phyloP scores from a whole-genome alignment of 1,140 invertebrate genomes.

The Rhynchophorus ferrugineus region DNA sequence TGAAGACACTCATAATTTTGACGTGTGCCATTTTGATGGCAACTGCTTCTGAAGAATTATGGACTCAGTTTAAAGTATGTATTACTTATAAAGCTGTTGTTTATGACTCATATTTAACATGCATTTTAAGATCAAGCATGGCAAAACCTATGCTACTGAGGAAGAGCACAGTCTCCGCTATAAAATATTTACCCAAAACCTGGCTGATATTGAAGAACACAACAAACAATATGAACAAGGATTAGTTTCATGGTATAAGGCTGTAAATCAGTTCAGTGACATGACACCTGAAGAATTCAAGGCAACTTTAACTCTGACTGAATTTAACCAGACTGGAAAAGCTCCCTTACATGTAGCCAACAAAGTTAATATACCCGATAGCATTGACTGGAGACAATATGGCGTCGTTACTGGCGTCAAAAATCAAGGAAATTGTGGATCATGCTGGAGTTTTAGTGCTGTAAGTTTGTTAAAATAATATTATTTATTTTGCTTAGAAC shows the following conservation, averaged over 20 bases:
- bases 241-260: constrained; percentile 54
- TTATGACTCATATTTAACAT: too few species aligned
- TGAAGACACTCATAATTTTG: too few species aligned
- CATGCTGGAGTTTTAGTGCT: constrained; percentile 48
- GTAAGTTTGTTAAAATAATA: too few species aligned
- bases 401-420: constrained; percentile 21
- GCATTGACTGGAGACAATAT: constrained; percentile 21
- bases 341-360: too few species aligned
- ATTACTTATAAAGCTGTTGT: too few species aligned
- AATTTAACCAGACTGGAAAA: background rate
- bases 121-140: too few species aligned
- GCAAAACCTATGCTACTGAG: too few species aligned
- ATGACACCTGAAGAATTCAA: constrained; percentile 75
- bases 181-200: constrained; percentile 75
- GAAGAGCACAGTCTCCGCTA: too few species aligned
- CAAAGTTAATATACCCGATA: constrained; percentile 5
- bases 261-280: constrained; percentile 75
- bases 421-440: constrained; percentile 33
- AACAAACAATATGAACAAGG: constrained; percentile 65
- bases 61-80: too few species aligned
- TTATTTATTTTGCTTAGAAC: too few species aligned
- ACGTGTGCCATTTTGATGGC: too few species aligned
- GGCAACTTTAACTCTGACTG: constrained; percentile 42
- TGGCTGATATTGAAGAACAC: constrained; percentile 73
- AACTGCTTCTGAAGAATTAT: too few species aligned